phyloP scores from a whole-genome alignment of 1,140 invertebrate species.

The Brachionus paranguensis region DNA sequence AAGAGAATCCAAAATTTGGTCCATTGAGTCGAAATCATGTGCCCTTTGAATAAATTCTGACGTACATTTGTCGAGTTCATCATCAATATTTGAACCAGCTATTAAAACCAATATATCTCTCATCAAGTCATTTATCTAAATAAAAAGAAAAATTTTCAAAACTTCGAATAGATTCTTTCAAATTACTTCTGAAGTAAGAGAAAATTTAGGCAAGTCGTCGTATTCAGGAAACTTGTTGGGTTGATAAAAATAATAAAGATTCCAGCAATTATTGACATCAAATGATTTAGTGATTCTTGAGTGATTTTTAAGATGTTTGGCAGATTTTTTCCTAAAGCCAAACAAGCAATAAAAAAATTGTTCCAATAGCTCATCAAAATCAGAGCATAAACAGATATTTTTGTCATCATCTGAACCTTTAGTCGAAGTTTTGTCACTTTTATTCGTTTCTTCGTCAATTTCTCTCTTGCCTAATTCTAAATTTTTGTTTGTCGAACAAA shows the following conservation, averaged over 20 bases:
- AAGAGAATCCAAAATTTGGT: background rate
- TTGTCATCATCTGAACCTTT: background rate
- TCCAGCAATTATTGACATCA: background rate
- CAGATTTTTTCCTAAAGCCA: background rate
- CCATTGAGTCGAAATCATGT: background rate
- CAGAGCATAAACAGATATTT: background rate
- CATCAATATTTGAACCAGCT: background rate
- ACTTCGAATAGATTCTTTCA: background rate
- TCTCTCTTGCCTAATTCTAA: background rate
- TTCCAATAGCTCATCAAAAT: constrained; percentile 3
- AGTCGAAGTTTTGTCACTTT: background rate
- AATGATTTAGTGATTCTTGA: background rate
- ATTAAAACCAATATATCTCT: background rate
- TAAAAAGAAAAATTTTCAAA: too few species aligned
- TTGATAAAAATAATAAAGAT: background rate
- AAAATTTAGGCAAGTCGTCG: constrained; percentile 20
- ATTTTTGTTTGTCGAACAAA: background rate
- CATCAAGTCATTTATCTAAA: constrained; percentile 23
- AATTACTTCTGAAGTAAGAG: background rate
- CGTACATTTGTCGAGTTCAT: background rate
- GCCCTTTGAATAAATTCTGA: background rate
- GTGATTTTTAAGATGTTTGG: constrained; percentile 28
- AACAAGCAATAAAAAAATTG: constrained; percentile 36
- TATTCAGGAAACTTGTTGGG: constrained; percentile 19
- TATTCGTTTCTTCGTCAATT: constrained; percentile 1